Conservation (phyloP, 2,888 invertebrate genomes). For the Cremastobaeus sp. region DNA sequence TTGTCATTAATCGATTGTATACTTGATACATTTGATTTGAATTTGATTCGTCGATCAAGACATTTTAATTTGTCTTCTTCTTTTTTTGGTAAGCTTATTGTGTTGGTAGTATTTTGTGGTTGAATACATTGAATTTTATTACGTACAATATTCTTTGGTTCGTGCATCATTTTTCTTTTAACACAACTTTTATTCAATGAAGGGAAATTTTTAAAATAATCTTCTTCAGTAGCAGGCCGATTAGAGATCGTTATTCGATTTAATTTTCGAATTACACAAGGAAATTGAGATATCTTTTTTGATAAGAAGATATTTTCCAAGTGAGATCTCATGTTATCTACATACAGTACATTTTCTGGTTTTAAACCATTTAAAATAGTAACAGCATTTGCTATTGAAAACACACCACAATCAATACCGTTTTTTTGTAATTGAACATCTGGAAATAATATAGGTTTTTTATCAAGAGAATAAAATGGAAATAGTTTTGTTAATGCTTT, state of each 20-base stretch:
- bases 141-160: no score
- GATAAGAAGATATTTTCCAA: not conserved
- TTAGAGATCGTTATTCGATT: no score
- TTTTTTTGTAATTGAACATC: slow-evolving; percentile 25
- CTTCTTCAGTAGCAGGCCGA: not conserved
- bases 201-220: no score
- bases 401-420: slow-evolving; percentile 23
- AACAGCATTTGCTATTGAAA: slow-evolving; percentile 29
- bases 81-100: no score
- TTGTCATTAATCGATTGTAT: no score
- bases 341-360: slow-evolving; percentile 15
- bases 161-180: no score
- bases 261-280: not conserved
- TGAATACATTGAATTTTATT: no score
- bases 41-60: no score
- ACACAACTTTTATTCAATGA: no score
- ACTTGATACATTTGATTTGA: no score
- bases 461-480: slow-evolving; percentile 17
- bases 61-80: no score
- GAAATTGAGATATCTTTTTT: slow-evolving; percentile 7
- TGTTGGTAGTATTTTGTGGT: no score
- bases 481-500: slow-evolving; percentile 16
- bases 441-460: slow-evolving; percentile 16
- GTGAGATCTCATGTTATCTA: slow-evolving; percentile 34
- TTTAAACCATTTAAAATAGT: slow-evolving; percentile 28